These are phyloP conservation scores for Drosophila ogumai DNA, from an alignment of 1,140 invertebrate species.

Conservation along the genomic window DNA sequence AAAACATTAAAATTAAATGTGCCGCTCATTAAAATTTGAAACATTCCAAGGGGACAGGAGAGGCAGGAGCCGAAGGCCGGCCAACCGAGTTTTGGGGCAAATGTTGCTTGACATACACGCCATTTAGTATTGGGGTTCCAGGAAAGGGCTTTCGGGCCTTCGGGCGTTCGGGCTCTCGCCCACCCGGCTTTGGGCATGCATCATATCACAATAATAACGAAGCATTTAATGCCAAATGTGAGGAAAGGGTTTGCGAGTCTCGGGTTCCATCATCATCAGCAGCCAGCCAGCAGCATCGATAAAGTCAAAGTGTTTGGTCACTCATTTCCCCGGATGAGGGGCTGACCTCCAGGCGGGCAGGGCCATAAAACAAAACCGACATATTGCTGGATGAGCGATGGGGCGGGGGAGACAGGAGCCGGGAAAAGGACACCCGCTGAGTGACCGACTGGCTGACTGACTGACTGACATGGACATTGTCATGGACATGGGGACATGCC, in stretches of 20 bases:
- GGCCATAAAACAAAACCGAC: conserved; percentile 61
- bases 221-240: conserved; percentile 80
- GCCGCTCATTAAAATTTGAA: conserved; percentile 77
- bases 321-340: conserved; percentile 37
- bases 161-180: not conserved
- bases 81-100: conserved; percentile 41
- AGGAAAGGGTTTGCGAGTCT: conserved; percentile 54
- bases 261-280: conserved; percentile 39
- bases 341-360: conserved; percentile 48
- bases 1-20: conserved; percentile 81
- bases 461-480: conserved; percentile 39
- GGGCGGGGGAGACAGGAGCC: not conserved
- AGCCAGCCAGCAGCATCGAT: conserved; percentile 38
- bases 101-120: conserved; percentile 62
- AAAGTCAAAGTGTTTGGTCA: conserved; percentile 76
- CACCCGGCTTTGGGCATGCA: conserved; percentile 41
- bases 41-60: conserved; percentile 50
- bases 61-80: not conserved
- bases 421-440: conserved; percentile 46
- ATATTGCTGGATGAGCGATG: conserved; percentile 34
- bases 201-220: conserved; percentile 80
- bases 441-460: conserved; percentile 27
- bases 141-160: not conserved
- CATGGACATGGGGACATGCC: conserved; percentile 55
- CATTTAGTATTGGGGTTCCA: conserved; percentile 27